Conservation (phyloP, 2,888 invertebrate genomes). For the Latrodectus elegans region DNA sequence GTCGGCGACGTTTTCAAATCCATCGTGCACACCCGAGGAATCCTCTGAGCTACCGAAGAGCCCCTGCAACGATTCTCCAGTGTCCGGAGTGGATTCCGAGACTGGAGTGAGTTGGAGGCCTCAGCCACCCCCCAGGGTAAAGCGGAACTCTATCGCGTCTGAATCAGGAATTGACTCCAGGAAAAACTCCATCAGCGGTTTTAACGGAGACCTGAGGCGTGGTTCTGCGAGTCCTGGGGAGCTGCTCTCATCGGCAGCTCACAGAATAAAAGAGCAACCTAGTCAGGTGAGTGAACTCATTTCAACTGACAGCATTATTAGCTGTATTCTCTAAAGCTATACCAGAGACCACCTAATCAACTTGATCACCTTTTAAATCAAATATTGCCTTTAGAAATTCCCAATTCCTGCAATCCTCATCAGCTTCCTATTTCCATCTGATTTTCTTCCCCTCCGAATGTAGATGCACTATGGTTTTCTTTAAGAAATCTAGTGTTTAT, state of each 20-base stretch:
- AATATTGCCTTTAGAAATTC: no score
- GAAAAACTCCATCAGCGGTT: not conserved
- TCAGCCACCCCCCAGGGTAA: constrained; percentile 57
- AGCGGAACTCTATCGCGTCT: constrained; percentile 39
- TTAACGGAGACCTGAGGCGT: not conserved
- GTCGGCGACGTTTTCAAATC: not conserved
- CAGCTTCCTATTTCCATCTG: no score
- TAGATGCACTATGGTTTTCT: no score
- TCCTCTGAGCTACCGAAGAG: not conserved
- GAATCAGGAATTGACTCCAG: not conserved
- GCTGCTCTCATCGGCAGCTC: constrained; percentile 2
- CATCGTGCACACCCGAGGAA: not conserved
- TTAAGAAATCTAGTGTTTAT: no score
- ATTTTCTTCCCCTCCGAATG: no score
- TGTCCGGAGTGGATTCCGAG: constrained; percentile 26
- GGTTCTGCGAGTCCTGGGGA: constrained; percentile 17
- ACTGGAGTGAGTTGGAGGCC: constrained; percentile 49
- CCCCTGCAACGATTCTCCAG: constrained; percentile 3
- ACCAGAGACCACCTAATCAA: no score
- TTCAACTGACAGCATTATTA: no score
- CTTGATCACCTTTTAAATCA: no score
- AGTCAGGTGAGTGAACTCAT: constrained; percentile 50
- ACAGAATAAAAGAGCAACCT: constrained; percentile 41
- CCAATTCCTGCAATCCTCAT: no score
- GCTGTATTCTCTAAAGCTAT: no score